Evolutionary conservation across 2,113 vertebrate species (phyloP).

Genomic region (Sclerurus mexicanus): DNA sequence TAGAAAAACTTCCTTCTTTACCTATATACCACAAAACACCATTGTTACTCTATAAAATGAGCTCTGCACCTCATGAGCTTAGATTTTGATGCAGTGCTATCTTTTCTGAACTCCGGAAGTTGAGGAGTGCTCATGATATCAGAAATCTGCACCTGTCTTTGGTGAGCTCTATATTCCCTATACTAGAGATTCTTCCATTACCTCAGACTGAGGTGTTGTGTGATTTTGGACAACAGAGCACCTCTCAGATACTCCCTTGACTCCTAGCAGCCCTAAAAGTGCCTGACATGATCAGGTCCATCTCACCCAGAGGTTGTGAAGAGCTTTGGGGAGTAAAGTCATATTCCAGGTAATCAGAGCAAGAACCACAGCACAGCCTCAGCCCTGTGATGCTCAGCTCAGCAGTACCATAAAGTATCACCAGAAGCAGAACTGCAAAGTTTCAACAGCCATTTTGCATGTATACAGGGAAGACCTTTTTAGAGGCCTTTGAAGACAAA

Average conservation of each 20-base stretch:
- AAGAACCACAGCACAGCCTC: background rate
- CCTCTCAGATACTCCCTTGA: background rate
- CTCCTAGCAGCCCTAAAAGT: background rate
- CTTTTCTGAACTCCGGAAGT: background rate
- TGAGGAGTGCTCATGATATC: background rate
- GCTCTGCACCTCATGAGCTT: background rate
- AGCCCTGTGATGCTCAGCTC: background rate
- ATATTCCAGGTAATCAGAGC: background rate
- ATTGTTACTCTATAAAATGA: background rate
- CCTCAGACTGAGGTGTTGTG: background rate
- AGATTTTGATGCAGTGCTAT: background rate
- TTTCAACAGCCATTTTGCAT: background rate
- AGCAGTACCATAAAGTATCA: background rate
- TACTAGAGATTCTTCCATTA: background rate
- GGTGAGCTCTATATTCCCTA: background rate
- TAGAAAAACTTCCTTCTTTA: background rate
- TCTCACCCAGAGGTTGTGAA: background rate
- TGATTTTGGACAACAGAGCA: background rate
- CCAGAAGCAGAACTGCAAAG: background rate
- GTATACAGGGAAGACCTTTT: background rate
- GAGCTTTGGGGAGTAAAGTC: background rate
- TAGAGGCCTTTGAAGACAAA: background rate
- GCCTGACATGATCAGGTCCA: background rate
- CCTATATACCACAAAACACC: background rate
- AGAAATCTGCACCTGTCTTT: background rate